These are phyloP conservation scores for Uria lomvia DNA, from an alignment of 2,113 vertebrate genomes.

Conservation along the genomic window DNA sequence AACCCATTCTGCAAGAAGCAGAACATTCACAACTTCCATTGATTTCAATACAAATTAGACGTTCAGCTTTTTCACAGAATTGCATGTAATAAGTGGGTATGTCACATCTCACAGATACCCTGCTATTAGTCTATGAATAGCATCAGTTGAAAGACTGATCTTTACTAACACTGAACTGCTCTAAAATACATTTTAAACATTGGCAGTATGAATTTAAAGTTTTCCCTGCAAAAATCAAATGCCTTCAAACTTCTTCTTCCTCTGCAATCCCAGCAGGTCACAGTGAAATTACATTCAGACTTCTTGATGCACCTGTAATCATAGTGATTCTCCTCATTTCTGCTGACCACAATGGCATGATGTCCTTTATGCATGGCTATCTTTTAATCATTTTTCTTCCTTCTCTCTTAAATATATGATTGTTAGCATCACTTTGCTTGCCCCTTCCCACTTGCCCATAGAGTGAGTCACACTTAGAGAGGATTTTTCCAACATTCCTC, in stretches of 20 bases:
- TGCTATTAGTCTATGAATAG: slow-evolving; percentile 35
- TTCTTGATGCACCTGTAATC: not conserved
- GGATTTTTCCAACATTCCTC: not conserved
- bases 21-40: not conserved
- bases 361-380: not conserved
- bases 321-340: not conserved
- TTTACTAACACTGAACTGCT: slow-evolving; percentile 4
- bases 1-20: not conserved
- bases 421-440: not conserved
- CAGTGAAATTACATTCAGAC: not conserved
- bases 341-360: not conserved
- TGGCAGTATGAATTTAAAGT: not conserved
- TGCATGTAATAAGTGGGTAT: not conserved
- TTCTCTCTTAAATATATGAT: not conserved
- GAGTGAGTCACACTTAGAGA: not conserved
- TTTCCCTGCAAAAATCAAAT: not conserved
- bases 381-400: not conserved
- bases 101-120: slow-evolving; percentile 1
- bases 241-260: not conserved
- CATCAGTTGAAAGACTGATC: not conserved
- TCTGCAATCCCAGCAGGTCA: not conserved
- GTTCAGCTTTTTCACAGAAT: not conserved
- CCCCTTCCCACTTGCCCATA: not conserved
- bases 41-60: slow-evolving; percentile 10
- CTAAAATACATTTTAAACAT: not conserved